Percentiles rank a stretch among this genome's conserved stretches.
Conservation (phyloP, 1,140 invertebrate genomes). For the Ceratina australensis region DNA sequence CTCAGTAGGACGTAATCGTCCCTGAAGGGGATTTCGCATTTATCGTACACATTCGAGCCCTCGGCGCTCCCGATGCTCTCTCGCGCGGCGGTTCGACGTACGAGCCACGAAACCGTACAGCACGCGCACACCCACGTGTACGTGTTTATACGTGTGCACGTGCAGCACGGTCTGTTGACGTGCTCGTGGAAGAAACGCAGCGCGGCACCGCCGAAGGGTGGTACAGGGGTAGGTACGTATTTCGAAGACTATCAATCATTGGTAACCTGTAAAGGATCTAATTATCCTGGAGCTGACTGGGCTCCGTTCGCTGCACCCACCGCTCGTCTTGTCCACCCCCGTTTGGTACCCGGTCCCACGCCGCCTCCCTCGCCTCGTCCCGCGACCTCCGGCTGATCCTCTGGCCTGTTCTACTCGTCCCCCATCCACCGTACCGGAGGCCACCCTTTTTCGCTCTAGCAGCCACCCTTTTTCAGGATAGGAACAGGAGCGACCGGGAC, state of each 20-base stretch:
- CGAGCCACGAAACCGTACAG: slow-evolving; percentile 46
- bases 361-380: slow-evolving; percentile 1
- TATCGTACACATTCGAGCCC: slow-evolving; percentile 56
- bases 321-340: slow-evolving; percentile 64
- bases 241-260: slow-evolving; percentile 70
- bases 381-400: slow-evolving; percentile 19
- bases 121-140: slow-evolving; percentile 9
- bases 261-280: slow-evolving; percentile 69
- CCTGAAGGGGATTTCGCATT: slow-evolving; percentile 66
- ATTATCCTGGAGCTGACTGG: slow-evolving; percentile 68
- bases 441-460: slow-evolving; percentile 65
- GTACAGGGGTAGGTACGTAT: slow-evolving; percentile 58
- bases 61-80: slow-evolving; percentile 3
- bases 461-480: slow-evolving; percentile 63
- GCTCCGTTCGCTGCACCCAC: slow-evolving; percentile 64
- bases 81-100: slow-evolving; percentile 44
- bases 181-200: slow-evolving; percentile 48
- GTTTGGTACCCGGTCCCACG: slow-evolving; percentile 44
- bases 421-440: slow-evolving; percentile 49
- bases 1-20: slow-evolving; percentile 66
- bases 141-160: slow-evolving; percentile 5
- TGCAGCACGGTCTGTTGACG: not conserved
- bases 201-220: slow-evolving; percentile 2
- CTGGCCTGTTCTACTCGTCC: slow-evolving; percentile 44
- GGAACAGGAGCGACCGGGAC: slow-evolving; percentile 43